A percentile compares a stretch with the other conserved stretches of the same genome.
Conservation (phyloP, 2,888 invertebrate genomes). For the Scrobipalpa costella region DNA sequence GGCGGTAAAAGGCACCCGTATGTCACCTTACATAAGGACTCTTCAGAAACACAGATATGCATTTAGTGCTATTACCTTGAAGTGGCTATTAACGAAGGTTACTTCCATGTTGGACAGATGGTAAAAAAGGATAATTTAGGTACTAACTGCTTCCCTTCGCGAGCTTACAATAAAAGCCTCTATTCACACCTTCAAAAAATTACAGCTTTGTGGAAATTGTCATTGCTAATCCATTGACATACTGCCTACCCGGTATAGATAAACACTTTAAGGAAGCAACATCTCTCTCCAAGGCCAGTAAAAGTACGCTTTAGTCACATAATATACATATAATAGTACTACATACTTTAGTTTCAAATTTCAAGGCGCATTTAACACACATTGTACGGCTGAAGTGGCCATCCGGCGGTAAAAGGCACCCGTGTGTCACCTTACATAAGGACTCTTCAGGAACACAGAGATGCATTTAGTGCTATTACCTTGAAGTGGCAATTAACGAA, state of each 20-base stretch:
- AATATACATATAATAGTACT: no score
- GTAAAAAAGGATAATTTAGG: no score
- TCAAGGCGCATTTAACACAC: constrained; percentile 15
- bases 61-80: background rate
- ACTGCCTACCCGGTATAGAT: no score
- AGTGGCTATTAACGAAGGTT: background rate
- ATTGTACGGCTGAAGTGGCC: background rate
- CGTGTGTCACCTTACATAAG: background rate
- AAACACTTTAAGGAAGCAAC: no score
- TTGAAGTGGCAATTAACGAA: background rate
- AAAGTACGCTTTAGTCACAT: background rate
- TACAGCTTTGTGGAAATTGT: no score
- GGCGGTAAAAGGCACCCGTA: background rate
- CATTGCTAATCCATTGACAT: no score
- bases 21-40: background rate
- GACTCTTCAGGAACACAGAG: background rate
- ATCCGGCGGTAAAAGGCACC: background rate
- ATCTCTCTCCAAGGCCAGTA: background rate
- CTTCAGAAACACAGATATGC: background rate
- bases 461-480: background rate
- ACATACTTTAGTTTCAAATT: no score
- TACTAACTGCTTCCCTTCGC: no score
- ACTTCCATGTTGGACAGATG: no score
- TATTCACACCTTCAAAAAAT: no score
- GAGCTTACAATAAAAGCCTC: no score